Evolutionary conservation across 2,113 vertebrate genomes (phyloP).

Genomic region (Passer domesticus): DNA sequence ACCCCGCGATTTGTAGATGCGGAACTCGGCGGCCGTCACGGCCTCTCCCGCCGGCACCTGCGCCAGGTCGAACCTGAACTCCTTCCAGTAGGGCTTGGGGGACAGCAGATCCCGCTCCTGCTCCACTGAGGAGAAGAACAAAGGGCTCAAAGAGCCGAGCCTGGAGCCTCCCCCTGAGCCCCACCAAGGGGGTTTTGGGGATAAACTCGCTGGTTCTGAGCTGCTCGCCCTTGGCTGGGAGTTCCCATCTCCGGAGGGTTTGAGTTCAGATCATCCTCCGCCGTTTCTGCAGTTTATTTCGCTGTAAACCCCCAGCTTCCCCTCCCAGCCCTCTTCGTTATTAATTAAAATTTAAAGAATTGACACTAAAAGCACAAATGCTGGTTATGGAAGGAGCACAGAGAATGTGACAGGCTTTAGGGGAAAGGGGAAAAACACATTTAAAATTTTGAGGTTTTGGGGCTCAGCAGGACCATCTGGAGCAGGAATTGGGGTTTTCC

Average conservation of each 20-base stretch:
- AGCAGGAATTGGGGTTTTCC: not conserved
- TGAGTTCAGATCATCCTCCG: fast-evolving
- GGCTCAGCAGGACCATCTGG: fast-evolving
- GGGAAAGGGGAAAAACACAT: not conserved
- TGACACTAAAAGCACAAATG: fast-evolving
- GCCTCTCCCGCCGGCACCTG: conserved; percentile 88
- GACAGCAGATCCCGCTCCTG: conserved; percentile 83
- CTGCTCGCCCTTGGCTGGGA: fast-evolving
- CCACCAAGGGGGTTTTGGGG: fast-evolving
- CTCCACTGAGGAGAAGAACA: conserved; percentile 80
- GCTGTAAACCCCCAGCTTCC: not conserved
- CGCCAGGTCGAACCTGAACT: conserved; percentile 92
- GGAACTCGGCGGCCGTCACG: conserved; percentile 89
- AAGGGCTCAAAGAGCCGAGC: not conserved
- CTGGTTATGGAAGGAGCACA: fast-evolving
- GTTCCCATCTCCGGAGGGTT: fast-evolving
- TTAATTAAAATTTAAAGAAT: not conserved
- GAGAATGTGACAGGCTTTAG: fast-evolving
- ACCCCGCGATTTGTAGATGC: conserved; percentile 90
- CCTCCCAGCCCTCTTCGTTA: too few relatives aligned
- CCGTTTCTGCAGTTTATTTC: fast-evolving
- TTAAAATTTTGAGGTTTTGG: fast-evolving
- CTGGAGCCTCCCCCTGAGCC: fast-evolving
- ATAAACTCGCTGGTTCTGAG: fast-evolving
- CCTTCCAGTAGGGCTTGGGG: conserved; percentile 92